Base-by-base conservation (phyloP, 1,140 invertebrate species). In the Drosophila prosaltans region DNA sequence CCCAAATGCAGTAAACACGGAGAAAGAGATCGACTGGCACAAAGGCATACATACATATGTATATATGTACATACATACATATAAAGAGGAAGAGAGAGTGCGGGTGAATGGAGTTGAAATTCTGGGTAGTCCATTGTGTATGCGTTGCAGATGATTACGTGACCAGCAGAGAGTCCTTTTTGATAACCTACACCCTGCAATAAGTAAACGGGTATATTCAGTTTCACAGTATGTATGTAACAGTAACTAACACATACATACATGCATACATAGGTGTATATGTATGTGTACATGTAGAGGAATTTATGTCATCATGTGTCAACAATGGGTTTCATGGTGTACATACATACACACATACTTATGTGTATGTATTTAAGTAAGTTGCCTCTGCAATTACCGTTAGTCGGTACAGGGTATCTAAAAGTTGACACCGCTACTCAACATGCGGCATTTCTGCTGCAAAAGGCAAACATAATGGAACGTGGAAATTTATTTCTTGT, bases 131-230 rank as follows among this genome's bases (percentile, higher is more conserved):
- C 60, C 58, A 68, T 77, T 70, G 32, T 65, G 45, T 51, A 57
- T 55, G 65, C 72, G 36, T 59, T 69, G 60, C 72, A 73, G 76
- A 73, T 84, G 81, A 68, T 48, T 65, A 65, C 54, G 58, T 54
- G 40, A 21, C 43, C 55, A 21, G 10, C 4, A 5, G 8, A 7
- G 16, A 26, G 40, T 51, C 45, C 45, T 51, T 51, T 51, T 51
- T 4, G 1, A 51, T 51, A 51, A 3, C 16, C 21, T 51, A 3
- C 2, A 26, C 21, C 9, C 9, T 9, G 6, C 21, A 8, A 4
- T 16, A 43, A n/a, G 3, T 4, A 26, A 51, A 10, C 45, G 45
- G 45, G 7, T 24, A 51, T 26, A 10, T 36, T 36, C 8, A 24
- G 21, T 26, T 48, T 48, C 2, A 1, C 3, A 6, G 11, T 36